Conservation (phyloP, 1,140 invertebrate genomes). For the Aphelenchoides fujianensis region DNA sequence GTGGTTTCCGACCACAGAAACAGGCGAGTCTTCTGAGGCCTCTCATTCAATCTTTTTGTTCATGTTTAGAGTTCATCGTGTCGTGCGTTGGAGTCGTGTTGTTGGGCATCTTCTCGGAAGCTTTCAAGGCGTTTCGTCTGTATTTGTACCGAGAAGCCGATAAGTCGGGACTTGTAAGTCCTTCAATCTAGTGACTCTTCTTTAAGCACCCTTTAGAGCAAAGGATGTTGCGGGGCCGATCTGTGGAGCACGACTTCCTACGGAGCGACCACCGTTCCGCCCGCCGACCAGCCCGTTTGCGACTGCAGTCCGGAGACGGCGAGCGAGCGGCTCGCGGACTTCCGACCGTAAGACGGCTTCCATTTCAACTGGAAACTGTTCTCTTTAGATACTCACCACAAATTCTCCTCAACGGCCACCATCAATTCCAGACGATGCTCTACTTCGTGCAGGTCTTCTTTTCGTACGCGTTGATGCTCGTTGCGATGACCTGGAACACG, state of each 20-base stretch:
- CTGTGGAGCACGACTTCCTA: not conserved
- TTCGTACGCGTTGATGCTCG: constrained; percentile 90
- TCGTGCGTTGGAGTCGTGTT: constrained; percentile 5
- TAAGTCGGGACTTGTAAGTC: not conserved
- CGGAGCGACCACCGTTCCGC: constrained; percentile 3
- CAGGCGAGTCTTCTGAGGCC: constrained; percentile 19
- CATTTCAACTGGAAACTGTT: not conserved
- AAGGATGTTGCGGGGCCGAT: constrained; percentile 13
- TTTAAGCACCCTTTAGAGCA: not conserved
- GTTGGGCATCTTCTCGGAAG: constrained; percentile 10
- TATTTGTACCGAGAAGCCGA: constrained; percentile 12
- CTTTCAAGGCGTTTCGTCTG: not conserved
- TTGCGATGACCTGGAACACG: constrained; percentile 81
- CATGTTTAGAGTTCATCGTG: constrained; percentile 9
- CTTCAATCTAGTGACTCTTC: not conserved
- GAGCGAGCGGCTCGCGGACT: not conserved
- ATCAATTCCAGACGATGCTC: constrained; percentile 78
- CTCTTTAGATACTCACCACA: constrained; percentile 16
- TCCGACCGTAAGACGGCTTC: not conserved
- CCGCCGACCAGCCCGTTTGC: not conserved
- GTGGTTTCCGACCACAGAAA: constrained; percentile 36
- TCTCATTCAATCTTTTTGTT: not conserved
- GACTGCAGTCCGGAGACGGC: not conserved
- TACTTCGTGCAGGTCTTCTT: constrained; percentile 82
- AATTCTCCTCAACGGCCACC: constrained; percentile 60